Percentiles rank a stretch among this genome's conserved stretches.
These are phyloP conservation scores for Rachycentron canadum DNA, from an alignment of 2,797 vertebrate genomes.

Conservation along the genomic window DNA sequence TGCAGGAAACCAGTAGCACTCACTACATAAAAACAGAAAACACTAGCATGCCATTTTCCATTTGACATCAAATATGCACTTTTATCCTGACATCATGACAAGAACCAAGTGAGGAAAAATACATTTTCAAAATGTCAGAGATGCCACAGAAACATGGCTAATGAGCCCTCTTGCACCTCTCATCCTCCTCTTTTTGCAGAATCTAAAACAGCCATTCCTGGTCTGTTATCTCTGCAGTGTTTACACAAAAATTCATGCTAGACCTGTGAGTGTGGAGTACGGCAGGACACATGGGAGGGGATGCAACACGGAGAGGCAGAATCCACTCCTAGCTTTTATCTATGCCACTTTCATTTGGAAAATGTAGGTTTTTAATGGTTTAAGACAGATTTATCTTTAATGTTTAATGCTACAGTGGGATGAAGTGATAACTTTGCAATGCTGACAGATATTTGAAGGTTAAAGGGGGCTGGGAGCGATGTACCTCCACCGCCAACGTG, in stretches of 20 bases:
- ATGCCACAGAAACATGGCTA: constrained; percentile 37
- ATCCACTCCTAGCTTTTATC: neutral
- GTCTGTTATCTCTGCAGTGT: constrained; percentile 7
- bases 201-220: constrained; percentile 6
- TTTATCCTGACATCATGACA: constrained; percentile 10
- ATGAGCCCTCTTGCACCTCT: constrained; percentile 37
- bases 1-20: neutral
- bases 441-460: constrained; percentile 47
- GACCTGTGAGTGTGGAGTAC: constrained; percentile 26
- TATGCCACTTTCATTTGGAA: neutral
- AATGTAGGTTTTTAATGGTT: constrained; percentile 11
- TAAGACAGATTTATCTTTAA: neutral
- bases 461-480: constrained; percentile 33
- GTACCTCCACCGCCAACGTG: neutral
- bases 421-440: constrained; percentile 26
- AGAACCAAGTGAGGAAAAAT: constrained; percentile 20
- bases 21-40: neutral
- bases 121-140: constrained; percentile 45
- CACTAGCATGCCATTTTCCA: constrained; percentile 22
- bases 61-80: constrained; percentile 32
- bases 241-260: constrained; percentile 23
- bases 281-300: constrained; percentile 24
- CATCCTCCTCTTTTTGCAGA: constrained; percentile 3
- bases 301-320: constrained; percentile 13
- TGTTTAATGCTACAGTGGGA: neutral